Conservation (phyloP, 2,113 vertebrate genomes). For the Ardeotis arabs region DNA sequence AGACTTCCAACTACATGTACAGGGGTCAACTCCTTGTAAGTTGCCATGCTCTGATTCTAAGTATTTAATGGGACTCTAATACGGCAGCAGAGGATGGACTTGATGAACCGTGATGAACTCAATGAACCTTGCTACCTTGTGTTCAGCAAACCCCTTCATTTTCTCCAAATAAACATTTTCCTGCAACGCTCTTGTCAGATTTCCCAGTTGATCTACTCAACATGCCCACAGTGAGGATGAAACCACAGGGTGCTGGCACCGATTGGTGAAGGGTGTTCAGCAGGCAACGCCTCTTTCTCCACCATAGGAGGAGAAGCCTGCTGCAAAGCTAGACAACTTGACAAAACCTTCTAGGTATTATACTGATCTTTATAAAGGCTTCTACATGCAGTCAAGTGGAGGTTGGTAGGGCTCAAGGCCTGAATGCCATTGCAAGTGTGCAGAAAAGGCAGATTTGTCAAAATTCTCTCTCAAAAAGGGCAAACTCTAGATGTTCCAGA, state of each 20-base stretch:
- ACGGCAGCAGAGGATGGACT: neutral
- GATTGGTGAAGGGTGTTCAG: fast-evolving
- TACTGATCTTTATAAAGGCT: neutral
- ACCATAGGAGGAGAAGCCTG: fast-evolving
- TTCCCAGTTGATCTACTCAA: neutral
- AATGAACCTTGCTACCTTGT: neutral
- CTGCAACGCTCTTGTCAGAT: neutral
- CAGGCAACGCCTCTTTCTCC: neutral
- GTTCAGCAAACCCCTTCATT: neutral
- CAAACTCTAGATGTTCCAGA: neutral
- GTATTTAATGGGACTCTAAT: neutral
- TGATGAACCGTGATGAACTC: neutral
- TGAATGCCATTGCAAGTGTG: neutral
- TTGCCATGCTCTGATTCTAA: neutral
- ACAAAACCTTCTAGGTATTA: neutral
- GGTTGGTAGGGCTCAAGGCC: neutral
- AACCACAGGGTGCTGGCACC: neutral
- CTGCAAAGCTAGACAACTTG: neutral
- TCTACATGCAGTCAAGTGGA: neutral
- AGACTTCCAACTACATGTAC: neutral
- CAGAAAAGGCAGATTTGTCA: neutral
- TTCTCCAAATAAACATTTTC: neutral
- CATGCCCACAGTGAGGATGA: neutral
- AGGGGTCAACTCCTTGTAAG: fast-evolving
- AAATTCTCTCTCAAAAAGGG: neutral